A percentile compares a stretch with the other conserved stretches of the same genome.
These are phyloP conservation scores for Euzetes globulus DNA, from an alignment of 2,888 invertebrate species.

Conservation along the genomic window DNA sequence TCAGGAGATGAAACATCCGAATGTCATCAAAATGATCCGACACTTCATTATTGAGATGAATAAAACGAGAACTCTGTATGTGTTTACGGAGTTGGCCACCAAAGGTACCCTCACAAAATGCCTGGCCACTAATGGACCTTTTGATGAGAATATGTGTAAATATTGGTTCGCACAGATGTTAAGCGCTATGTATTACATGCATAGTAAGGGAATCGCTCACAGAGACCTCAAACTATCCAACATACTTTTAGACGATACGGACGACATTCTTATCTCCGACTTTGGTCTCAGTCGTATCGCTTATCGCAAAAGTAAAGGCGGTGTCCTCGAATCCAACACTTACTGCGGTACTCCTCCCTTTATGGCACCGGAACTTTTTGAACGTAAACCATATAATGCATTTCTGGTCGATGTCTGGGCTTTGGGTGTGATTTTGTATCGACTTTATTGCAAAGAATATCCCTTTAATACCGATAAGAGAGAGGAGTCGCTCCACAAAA, in stretches of 20 bases:
- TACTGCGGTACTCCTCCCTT: slow-evolving; percentile 33
- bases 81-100: neutral
- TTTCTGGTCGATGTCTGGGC: neutral
- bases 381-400: neutral
- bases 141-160: neutral
- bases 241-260: slow-evolving; percentile 25
- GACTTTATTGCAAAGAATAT: neutral
- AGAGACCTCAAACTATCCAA: slow-evolving; percentile 32
- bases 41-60: slow-evolving; percentile 31
- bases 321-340: slow-evolving; percentile 7
- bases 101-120: too few species aligned
- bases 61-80: neutral
- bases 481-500: too few species aligned
- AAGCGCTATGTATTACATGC: slow-evolving; percentile 11
- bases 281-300: slow-evolving; percentile 30
- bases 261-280: slow-evolving; percentile 16
- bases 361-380: slow-evolving; percentile 34
- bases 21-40: slow-evolving; percentile 28
- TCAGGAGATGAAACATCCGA: slow-evolving; percentile 18
- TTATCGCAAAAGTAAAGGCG: neutral
- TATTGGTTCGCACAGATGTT: slow-evolving; percentile 27
- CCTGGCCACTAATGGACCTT: too few species aligned
- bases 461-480: too few species aligned
- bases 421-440: neutral
- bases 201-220: slow-evolving; percentile 26